Percentiles rank a stretch among this genome's conserved stretches.
These are phyloP conservation scores for Plumapathes pennacea DNA, from an alignment of 92 coral and sea anemone genomes.

Conservation along the genomic window DNA sequence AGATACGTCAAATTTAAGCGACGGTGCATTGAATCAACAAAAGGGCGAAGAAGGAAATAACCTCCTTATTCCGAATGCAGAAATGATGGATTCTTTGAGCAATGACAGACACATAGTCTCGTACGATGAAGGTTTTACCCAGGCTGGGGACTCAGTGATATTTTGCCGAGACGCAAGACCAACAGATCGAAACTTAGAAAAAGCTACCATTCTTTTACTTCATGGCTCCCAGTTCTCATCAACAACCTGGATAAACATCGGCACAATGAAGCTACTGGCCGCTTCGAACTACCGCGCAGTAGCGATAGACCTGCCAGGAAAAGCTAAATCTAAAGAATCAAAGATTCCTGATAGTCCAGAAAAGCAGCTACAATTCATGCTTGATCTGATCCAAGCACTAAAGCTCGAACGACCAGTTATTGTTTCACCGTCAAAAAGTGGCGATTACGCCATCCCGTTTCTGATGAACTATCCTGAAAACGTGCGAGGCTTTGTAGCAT, in stretches of 20 bases:
- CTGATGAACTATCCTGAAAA: conserved; percentile 63
- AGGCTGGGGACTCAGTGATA: conserved; percentile 28
- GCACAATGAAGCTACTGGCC: conserved; percentile 66
- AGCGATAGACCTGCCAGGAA: conserved; percentile 88
- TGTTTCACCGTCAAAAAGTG: conserved; percentile 76
- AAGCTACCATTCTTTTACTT: conserved; percentile 56
- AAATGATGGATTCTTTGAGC: conserved; percentile 15
- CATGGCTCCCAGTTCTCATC: conserved; percentile 67
- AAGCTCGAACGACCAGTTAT: conserved; percentile 45
- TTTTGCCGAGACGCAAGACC: conserved; percentile 79
- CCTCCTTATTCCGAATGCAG: conserved; percentile 3
- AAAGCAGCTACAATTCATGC: conserved; percentile 61
- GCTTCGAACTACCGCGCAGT: conserved; percentile 62
- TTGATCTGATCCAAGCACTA: conserved; percentile 31
- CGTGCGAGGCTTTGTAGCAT: conserved; percentile 73
- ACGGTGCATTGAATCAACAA: too few relatives aligned
- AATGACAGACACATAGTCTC: conserved; percentile 16
- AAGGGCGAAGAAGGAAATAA: too few relatives aligned
- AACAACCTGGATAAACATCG: conserved; percentile 72
- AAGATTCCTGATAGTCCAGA: conserved; percentile 54
- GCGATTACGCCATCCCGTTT: conserved; percentile 80
- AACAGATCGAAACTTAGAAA: not conserved
- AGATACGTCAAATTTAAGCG: too few relatives aligned
- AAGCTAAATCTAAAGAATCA: conserved; percentile 62
- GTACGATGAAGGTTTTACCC: conserved; percentile 54